A percentile compares a stretch with the other conserved stretches of the same genome.
phyloP scores from a whole-genome alignment of 2,797 vertebrate species.

The Octomys mimax region DNA sequence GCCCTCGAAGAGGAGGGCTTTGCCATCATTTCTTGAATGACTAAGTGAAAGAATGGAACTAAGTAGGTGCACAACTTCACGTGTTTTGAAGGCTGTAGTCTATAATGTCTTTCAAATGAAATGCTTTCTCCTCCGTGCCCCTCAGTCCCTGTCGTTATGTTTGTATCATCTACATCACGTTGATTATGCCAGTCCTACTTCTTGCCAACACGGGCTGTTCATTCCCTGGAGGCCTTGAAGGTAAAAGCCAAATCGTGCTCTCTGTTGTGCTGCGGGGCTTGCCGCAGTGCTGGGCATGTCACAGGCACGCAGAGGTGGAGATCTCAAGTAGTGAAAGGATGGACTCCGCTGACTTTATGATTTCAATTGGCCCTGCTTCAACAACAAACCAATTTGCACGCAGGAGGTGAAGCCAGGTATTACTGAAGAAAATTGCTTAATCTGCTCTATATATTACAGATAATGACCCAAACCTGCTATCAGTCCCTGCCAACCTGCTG shows the following conservation, averaged over 20 bases:
- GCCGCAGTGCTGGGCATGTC: not conserved
- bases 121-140: not conserved
- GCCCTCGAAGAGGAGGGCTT: not conserved
- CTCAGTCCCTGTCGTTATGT: not conserved
- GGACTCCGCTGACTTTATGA: slow-evolving; percentile 22
- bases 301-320: not conserved
- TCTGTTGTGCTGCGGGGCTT: not conserved
- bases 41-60: not conserved
- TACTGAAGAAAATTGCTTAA: slow-evolving; percentile 66
- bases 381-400: slow-evolving; percentile 49
- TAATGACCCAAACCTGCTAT: slow-evolving; percentile 56
- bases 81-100: not conserved
- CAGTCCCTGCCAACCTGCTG: slow-evolving; percentile 41
- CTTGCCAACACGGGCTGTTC: not conserved
- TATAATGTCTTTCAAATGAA: not conserved
- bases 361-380: slow-evolving; percentile 54
- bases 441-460: slow-evolving; percentile 40
- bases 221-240: not conserved
- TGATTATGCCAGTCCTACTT: not conserved
- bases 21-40: slow-evolving; percentile 25
- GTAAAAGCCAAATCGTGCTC: slow-evolving; percentile 36
- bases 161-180: not conserved
- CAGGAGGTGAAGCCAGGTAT: slow-evolving; percentile 36
- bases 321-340: not conserved
- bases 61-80: not conserved